Evolutionary conservation across 2,888 invertebrate species (phyloP).

Genomic region (Petrolisthes manimaculis): DNA sequence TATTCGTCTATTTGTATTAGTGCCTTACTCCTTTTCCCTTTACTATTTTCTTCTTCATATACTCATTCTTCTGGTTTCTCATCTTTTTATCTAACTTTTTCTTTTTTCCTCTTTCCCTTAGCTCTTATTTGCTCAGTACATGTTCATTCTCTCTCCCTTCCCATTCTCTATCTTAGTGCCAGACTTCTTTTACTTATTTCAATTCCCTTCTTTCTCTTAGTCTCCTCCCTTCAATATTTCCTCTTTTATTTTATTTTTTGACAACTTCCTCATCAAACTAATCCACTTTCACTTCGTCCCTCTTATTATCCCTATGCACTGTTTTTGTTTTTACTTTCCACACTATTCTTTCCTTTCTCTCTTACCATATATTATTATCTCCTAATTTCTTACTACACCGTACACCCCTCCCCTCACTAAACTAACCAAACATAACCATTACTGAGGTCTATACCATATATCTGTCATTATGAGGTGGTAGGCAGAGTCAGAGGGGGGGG

Average conservation of each 20-base stretch:
- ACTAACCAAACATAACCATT: too few species aligned
- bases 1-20: neutral
- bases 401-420: neutral
- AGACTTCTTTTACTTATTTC: neutral
- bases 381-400: neutral
- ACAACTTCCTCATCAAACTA: too few species aligned
- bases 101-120: neutral
- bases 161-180: too few species aligned
- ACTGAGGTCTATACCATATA: slow-evolving; percentile 24
- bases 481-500: neutral
- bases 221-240: neutral
- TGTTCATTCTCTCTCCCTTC: too few species aligned
- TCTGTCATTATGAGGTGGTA: slow-evolving; percentile 36
- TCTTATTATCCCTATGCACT: too few species aligned
- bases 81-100: neutral
- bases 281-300: too few species aligned
- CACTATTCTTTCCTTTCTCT: neutral
- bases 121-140: neutral
- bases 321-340: neutral
- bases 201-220: neutral
- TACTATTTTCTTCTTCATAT: neutral
- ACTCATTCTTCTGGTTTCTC: neutral
- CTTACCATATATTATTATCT: neutral
- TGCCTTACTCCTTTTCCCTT: neutral
- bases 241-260: too few species aligned